phyloP scores from a whole-genome alignment of 2,797 vertebrate species.

The Propithecus deckenii region DNA sequence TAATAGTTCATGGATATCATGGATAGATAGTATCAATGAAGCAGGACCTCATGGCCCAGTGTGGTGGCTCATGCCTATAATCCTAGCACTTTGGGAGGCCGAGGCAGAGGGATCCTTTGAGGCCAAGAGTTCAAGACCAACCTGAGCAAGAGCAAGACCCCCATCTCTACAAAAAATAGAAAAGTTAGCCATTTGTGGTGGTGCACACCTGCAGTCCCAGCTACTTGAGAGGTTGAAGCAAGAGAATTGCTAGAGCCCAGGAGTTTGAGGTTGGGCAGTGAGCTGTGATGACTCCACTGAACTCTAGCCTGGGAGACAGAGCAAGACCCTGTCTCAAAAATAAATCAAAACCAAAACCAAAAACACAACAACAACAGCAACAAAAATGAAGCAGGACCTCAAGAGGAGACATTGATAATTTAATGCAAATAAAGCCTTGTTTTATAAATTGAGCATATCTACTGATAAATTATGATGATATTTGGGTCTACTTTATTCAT shows the following conservation, averaged over 20 bases:
- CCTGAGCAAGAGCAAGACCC: background rate
- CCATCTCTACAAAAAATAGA: background rate
- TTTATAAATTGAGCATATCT: background rate
- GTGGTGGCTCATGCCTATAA: background rate
- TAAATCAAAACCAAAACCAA: background rate
- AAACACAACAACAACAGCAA: background rate
- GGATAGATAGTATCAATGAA: background rate
- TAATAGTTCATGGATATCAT: background rate
- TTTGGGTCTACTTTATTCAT: background rate
- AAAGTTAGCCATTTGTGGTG: background rate
- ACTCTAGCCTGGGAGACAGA: background rate
- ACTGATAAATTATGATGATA: background rate
- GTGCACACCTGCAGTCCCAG: background rate
- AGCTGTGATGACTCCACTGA: background rate
- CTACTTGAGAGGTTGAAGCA: background rate
- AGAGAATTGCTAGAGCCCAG: background rate
- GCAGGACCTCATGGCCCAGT: background rate
- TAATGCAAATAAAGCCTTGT: constrained; percentile 4
- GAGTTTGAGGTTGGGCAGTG: background rate
- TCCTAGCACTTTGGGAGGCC: background rate
- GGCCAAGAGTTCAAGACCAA: background rate
- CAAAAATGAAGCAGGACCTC: background rate
- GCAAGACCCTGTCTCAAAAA: background rate
- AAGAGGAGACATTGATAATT: background rate
- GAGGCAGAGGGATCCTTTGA: background rate